These are phyloP conservation scores for Pipistrellus kuhlii DNA, from an alignment of 2,797 vertebrate genomes.

Conservation along the genomic window DNA sequence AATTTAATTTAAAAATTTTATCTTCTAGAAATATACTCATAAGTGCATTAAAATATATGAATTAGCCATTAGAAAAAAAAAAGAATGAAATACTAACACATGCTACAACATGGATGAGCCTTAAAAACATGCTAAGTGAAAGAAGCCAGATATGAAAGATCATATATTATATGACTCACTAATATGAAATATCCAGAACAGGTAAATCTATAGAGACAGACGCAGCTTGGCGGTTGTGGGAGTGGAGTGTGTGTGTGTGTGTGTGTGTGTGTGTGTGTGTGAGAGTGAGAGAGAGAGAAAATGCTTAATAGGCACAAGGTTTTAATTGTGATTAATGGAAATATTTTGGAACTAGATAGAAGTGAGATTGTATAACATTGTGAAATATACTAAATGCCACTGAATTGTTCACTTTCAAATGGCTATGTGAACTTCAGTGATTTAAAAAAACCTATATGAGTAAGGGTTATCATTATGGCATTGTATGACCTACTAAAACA, in stretches of 20 bases:
- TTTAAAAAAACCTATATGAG: not conserved
- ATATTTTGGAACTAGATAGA: not conserved
- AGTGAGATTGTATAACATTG: not conserved
- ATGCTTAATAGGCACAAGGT: not conserved
- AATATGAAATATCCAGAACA: not conserved
- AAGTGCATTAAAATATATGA: slow-evolving; percentile 19
- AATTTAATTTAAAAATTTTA: not conserved
- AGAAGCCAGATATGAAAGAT: not conserved
- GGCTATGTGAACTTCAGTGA: not conserved
- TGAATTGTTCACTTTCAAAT: slow-evolving; percentile 28
- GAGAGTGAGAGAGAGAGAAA: not conserved
- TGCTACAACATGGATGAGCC: not conserved
- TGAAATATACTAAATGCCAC: not conserved
- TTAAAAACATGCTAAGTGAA: not conserved
- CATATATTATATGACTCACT: not conserved
- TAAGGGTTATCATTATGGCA: not conserved
- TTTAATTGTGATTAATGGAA: not conserved
- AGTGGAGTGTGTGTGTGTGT: not conserved
- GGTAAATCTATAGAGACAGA: not conserved
- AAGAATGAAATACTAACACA: not conserved
- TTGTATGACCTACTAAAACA: not conserved
- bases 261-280: no score
- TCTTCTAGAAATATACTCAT: not conserved
- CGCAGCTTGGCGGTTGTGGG: not conserved
- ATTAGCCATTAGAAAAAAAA: not conserved